Percentiles rank a stretch among this genome's conserved stretches.
phyloP scores from a whole-genome alignment of 2,888 invertebrate species.

The Bellardia pandia region DNA sequence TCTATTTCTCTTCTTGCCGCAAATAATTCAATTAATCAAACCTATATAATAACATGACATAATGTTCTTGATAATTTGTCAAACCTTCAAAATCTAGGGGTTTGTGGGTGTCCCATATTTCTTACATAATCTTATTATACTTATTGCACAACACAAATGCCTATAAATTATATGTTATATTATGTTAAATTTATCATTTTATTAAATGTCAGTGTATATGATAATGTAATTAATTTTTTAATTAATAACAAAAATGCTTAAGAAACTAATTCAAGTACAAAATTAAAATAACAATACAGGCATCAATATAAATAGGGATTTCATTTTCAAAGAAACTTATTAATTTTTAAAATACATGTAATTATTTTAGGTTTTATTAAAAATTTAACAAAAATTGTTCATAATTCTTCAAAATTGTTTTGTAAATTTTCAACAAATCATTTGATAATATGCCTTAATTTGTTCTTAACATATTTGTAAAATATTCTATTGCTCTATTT shows the following conservation, averaged over 20 bases:
- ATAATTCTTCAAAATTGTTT: too few species aligned
- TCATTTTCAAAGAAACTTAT: too few species aligned
- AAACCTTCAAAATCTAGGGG: background rate
- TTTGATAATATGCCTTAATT: too few species aligned
- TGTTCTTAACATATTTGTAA: too few species aligned
- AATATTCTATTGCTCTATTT: too few species aligned
- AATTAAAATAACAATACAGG: background rate
- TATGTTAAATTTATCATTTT: background rate
- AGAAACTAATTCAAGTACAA: background rate
- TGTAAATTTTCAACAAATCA: too few species aligned
- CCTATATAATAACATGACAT: background rate
- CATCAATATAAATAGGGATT: too few species aligned
- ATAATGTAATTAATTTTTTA: background rate
- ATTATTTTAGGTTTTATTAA: too few species aligned
- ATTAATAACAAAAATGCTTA: background rate
- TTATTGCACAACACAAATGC: background rate
- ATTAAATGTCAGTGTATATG: background rate
- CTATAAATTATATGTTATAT: background rate
- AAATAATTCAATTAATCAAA: constrained; percentile 8
- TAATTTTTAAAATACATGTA: too few species aligned
- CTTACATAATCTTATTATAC: background rate
- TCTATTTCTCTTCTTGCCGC: background rate
- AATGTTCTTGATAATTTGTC: background rate
- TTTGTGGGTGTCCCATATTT: background rate
- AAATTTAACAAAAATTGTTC: too few species aligned